Base-by-base conservation (phyloP, 2,113 vertebrate genomes). In the Dromaius novaehollandiae region DNA sequence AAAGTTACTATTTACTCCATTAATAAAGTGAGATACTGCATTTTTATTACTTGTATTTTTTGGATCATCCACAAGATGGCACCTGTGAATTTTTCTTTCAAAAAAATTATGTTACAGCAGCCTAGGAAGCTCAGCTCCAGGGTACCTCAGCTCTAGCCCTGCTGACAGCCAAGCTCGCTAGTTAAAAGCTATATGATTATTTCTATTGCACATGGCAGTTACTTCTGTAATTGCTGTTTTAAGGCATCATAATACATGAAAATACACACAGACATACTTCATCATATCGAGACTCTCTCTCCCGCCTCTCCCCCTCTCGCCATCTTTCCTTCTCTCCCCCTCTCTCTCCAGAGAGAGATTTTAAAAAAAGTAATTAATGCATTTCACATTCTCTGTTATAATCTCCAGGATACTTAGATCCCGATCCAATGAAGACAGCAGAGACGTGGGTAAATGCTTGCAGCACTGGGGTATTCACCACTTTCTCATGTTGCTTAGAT, bases 1-100 rank as follows among this genome's bases (percentile, higher is more conserved):
- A 56, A 48, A 88, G 53, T 63, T 86, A 26, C 25, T 77, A 85
- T 95, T 94, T 87, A 18, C 40, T 79, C 28, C 48, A 94, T 80
- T 97, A 96, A 46, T 46, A 97, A 97, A 69, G 58, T 94, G 82
- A 69, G 4, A 65, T 56, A 21, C 66, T 74, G 82, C 38, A 26
- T 36, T 2, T 42, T 60, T 76, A 38, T 68, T 77, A 21, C 68
- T 7, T 42, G 90, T 86, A 7, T 30, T 90, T 88, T 93, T 83
- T 84, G 42, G 28, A n/a, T 82, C 26, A 28, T 16, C 86, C 89
- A 94, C 90, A 53, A 64, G 73, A 7, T 64, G 82, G 82, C 85
- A 50, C 4, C 34, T 46, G 14, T 19, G 55, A 60, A 6, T 44
- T 60, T 40, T 55, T n/a, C 19, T 13, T 38, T 1, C 10, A 3